Percentiles rank a stretch among this genome's conserved stretches.
Conservation (phyloP, 2,113 vertebrate genomes). For the Triplophysa siluroides region DNA sequence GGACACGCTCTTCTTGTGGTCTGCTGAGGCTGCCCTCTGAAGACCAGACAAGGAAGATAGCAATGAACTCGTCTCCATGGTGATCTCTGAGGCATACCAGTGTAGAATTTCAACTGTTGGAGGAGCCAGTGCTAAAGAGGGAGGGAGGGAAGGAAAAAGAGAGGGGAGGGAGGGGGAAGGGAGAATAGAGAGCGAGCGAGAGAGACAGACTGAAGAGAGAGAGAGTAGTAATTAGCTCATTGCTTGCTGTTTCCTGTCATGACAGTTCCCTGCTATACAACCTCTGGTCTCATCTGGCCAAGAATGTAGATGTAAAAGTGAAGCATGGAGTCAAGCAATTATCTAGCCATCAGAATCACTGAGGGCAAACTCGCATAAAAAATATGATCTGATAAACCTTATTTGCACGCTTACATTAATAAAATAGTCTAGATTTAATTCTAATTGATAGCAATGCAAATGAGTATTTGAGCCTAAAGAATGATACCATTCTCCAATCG, state of each 20-base stretch:
- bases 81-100: slow-evolving; percentile 62
- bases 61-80: slow-evolving; percentile 62
- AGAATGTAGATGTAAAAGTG: slow-evolving; percentile 32
- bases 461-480: background rate
- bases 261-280: slow-evolving; percentile 43
- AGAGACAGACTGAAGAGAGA: slow-evolving; percentile 20
- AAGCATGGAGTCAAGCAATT: background rate
- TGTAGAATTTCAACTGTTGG: slow-evolving; percentile 62
- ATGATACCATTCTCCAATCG: background rate
- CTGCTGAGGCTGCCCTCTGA: slow-evolving; percentile 42
- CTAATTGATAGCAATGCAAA: background rate
- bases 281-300: slow-evolving; percentile 35
- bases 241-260: slow-evolving; percentile 55
- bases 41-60: slow-evolving; percentile 56
- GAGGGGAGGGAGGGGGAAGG: slow-evolving; percentile 28
- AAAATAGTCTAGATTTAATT: background rate
- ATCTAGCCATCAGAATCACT: background rate
- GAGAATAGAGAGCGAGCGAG: slow-evolving; percentile 18
- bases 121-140: slow-evolving; percentile 53
- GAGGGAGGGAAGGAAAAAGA: slow-evolving; percentile 37
- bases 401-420: background rate
- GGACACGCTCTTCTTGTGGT: background rate
- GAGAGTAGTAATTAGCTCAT: slow-evolving; percentile 52
- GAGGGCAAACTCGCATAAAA: background rate
- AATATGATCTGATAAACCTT: background rate